phyloP scores from a whole-genome alignment of 2,113 vertebrate genomes.

The Phylloscopus whistleri region DNA sequence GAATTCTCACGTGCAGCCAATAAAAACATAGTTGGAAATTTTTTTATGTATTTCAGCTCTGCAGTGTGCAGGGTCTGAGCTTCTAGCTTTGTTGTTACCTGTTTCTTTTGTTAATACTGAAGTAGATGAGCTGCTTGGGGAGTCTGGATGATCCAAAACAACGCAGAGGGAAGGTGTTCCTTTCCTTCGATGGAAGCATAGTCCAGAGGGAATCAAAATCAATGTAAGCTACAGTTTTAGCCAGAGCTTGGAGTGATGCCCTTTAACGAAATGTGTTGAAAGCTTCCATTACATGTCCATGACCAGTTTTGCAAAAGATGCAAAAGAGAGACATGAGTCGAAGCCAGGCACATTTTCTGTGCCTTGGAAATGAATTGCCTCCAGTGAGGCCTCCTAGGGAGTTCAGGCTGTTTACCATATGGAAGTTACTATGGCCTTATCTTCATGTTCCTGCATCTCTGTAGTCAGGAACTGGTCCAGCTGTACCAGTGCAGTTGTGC shows the following conservation, averaged over 20 bases:
- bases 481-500: background rate
- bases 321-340: background rate
- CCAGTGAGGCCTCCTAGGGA: background rate
- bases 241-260: background rate
- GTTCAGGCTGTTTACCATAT: background rate
- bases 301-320: background rate
- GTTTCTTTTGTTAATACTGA: background rate
- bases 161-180: background rate
- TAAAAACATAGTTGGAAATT: background rate
- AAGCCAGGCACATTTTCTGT: background rate
- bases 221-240: background rate
- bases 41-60: background rate
- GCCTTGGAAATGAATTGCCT: background rate
- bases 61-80: background rate
- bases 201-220: background rate
- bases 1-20: background rate
- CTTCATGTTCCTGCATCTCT: background rate
- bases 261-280: background rate
- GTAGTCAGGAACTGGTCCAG: background rate
- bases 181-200: background rate
- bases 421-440: background rate
- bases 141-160: background rate
- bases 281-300: background rate
- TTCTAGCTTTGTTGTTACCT: background rate
- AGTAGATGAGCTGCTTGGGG: background rate